Evolutionary conservation across 1,140 invertebrate genomes (phyloP), one percentile per base, ranked within the genome.

Genomic region (Apis cerana): DNA sequence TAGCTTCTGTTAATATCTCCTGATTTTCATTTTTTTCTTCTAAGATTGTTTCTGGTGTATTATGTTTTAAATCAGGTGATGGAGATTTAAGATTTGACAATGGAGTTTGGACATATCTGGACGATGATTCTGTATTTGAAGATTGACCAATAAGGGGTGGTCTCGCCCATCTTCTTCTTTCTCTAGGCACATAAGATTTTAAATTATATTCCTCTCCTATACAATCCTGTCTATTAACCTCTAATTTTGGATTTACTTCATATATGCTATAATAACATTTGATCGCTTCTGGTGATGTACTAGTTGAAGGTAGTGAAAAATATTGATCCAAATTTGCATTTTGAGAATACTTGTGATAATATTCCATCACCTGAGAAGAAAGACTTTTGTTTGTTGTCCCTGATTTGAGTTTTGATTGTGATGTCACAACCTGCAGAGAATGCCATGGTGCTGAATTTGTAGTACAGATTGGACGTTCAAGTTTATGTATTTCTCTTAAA

Each of bases 281-380:
- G 71, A 86, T 67, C 8, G 79, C 89, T 33, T 88, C 81, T 17
- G 86, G 81, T 11, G 85, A 59, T 23, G 84, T 74, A 69, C 78
- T 92, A 2, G 89, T 75, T 21, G 87, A 72, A 0, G 93, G 91
- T 33, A 92, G 83, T 2, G 92, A 93, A 82, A 94, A 93, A 77
- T 93, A 93, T 56, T 93, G 91, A 74, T 93, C 91, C 68, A 94
- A 81, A 78, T 92, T 91, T 8, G 92, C 83, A 78, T 87, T 92
- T 33, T 91, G 90, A 0, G 92, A 92, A 83, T 93, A 94, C 70
- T 91, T 91, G 67, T 90, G 83, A 84, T 91, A 92, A 83, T 92
- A 92, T 75, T 93, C 91, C 90, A 92, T 94, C 27, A 94, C 93
- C 89, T 93, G 92, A 0, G 92, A 82, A 1, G 92, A 93, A 2